Conservation (phyloP, 2,113 vertebrate species). For the Callospermophilus lateralis region DNA sequence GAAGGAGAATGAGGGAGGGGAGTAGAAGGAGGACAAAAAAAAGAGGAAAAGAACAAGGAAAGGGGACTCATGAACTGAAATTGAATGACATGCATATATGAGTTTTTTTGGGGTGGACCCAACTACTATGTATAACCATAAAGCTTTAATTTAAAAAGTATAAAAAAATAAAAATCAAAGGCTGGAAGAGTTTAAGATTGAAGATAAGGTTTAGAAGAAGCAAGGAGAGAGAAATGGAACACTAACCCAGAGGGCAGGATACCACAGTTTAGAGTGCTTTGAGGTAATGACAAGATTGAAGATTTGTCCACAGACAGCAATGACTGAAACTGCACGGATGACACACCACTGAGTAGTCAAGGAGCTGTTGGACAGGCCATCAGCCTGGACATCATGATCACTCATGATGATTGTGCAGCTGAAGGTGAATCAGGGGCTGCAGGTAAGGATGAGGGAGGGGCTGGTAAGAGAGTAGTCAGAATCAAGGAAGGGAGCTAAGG, state of each 20-base stretch:
- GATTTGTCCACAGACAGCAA: background rate
- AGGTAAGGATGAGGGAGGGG: background rate
- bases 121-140: too few species aligned
- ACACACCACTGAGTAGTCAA: conserved; percentile 8
- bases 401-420: background rate
- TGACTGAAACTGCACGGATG: conserved; percentile 1
- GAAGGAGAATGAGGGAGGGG: too few species aligned
- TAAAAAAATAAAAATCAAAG: background rate
- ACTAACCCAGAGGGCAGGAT: background rate
- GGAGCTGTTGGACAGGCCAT: background rate
- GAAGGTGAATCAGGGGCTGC: background rate
- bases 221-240: background rate
- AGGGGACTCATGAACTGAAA: too few species aligned
- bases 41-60: too few species aligned
- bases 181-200: background rate
- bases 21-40: too few species aligned
- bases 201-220: background rate
- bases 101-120: too few species aligned
- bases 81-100: too few species aligned
- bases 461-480: background rate
- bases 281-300: background rate
- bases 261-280: background rate
- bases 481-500: background rate
- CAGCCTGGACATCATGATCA: background rate
- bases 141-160: too few species aligned